Evolutionary conservation across 2,888 invertebrate species (phyloP).

Genomic region (Drosophila mettleri): DNA sequence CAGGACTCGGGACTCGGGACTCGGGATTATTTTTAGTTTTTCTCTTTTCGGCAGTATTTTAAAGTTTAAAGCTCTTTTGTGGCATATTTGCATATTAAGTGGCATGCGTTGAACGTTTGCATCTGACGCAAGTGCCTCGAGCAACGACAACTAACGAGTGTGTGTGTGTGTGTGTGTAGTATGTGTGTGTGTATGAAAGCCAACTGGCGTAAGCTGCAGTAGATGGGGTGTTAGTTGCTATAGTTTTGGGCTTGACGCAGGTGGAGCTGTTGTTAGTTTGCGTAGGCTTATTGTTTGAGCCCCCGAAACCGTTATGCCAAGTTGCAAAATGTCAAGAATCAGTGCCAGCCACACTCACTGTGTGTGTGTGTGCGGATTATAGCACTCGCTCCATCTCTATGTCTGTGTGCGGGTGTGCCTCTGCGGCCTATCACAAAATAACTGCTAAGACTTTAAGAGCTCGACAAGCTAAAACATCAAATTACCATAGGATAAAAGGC

Average conservation of each 20-base stretch:
- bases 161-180: too few relatives aligned
- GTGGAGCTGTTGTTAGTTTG: slow-evolving; percentile 71
- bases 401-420: slow-evolving; percentile 3
- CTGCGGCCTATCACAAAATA: slow-evolving; percentile 32
- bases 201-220: slow-evolving; percentile 14
- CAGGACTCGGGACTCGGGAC: slow-evolving; percentile 49
- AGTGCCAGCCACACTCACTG: slow-evolving; percentile 36
- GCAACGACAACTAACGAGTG: slow-evolving; percentile 1
- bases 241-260: slow-evolving; percentile 39
- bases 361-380: slow-evolving; percentile 40
- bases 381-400: slow-evolving; percentile 8
- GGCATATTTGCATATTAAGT: slow-evolving; percentile 80
- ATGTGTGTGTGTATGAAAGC: slow-evolving; percentile 12
- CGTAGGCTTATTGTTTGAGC: slow-evolving; percentile 71
- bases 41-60: slow-evolving; percentile 61
- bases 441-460: slow-evolving; percentile 50
- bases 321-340: slow-evolving; percentile 68
- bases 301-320: slow-evolving; percentile 58
- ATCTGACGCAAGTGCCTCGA: slow-evolving; percentile 35
- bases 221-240: slow-evolving; percentile 1
- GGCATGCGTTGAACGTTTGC: slow-evolving; percentile 67
- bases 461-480: slow-evolving; percentile 62
- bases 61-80: slow-evolving; percentile 80
- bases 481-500: slow-evolving; percentile 65
- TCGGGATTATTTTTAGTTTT: slow-evolving; percentile 72